Evolutionary conservation across 2,113 vertebrate species (phyloP), one percentile per base, ranked within the genome.

Genomic region (Meriones unguiculatus): DNA sequence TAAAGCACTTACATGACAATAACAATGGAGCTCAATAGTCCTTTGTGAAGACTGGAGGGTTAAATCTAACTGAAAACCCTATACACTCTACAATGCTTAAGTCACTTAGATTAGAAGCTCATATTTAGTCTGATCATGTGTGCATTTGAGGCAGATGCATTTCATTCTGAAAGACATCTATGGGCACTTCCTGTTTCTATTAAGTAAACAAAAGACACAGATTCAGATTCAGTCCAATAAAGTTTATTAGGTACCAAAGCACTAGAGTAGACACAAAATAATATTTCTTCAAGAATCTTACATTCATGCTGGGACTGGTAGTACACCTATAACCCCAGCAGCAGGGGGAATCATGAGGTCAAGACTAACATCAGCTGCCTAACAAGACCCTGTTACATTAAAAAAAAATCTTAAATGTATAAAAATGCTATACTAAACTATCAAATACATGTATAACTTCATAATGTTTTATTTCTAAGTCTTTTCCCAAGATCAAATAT

Each of bases 201-300:
- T 65, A 89, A 81, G 80, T 57, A 95, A 94, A 94, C 70, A 90
- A 96, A 90, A 95, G n/a, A 62, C 38, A 89, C 22, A 1, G 22
- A 54, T 75, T 91, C 54, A 46, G 46, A 46, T 46, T 41, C 41
- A 65, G 87, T 91, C 64, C 28, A 90, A 89, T 85, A 75, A 87
- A 1, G 89, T 50, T 70, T 87, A 72, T 59, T 81, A 96, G 69
- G 78, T 91, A 73, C 24, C 38, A 87, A 92, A 89, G 9, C 14
- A 90, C n/a, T 78, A 13, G 38, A 92, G 57, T 22, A 77, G 59
- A 20, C 20, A 85, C 24, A 90, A 90, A 80, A 24, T 38, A 67
- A 3, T 35, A 95, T 9, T 91, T 96, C 62, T 94, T 59, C 91
- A 77, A 87, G 82, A 73, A 69, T 69, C 62, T 82, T 82, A 62